phyloP scores from a whole-genome alignment of 1,140 invertebrate species.

The Parapsyche elsis region DNA sequence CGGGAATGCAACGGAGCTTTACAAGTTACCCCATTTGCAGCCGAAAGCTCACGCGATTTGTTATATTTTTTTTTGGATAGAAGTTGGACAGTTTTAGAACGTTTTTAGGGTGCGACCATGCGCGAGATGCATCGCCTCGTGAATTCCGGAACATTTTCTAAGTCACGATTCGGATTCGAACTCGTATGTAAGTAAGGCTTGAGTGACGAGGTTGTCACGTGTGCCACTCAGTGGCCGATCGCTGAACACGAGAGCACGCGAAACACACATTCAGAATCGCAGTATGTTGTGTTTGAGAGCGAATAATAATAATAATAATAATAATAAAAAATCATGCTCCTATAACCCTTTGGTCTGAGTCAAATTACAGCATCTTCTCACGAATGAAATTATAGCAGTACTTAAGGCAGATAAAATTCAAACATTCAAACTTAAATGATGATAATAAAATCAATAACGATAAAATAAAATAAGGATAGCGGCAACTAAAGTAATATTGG shows the following conservation, averaged over 20 bases:
- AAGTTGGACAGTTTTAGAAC: no score
- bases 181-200: background rate
- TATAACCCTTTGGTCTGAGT: slow-evolving; percentile 1
- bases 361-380: background rate
- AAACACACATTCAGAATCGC: slow-evolving; percentile 12
- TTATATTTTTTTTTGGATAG: no score
- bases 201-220: slow-evolving; percentile 42
- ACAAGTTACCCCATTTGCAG: no score
- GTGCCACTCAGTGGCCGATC: background rate
- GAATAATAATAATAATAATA: background rate
- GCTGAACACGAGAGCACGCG: background rate
- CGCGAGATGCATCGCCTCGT: background rate
- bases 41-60: no score
- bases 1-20: no score
- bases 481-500: no score
- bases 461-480: background rate
- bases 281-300: background rate
- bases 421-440: no score
- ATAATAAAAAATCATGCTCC: background rate
- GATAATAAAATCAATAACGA: background rate
- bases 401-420: background rate
- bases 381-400: slow-evolving; percentile 16
- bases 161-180: slow-evolving; percentile 36
- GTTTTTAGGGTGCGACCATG: background rate
- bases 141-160: slow-evolving; percentile 37